phyloP scores from a whole-genome alignment of 2,113 vertebrate genomes.

The Strigops habroptila region DNA sequence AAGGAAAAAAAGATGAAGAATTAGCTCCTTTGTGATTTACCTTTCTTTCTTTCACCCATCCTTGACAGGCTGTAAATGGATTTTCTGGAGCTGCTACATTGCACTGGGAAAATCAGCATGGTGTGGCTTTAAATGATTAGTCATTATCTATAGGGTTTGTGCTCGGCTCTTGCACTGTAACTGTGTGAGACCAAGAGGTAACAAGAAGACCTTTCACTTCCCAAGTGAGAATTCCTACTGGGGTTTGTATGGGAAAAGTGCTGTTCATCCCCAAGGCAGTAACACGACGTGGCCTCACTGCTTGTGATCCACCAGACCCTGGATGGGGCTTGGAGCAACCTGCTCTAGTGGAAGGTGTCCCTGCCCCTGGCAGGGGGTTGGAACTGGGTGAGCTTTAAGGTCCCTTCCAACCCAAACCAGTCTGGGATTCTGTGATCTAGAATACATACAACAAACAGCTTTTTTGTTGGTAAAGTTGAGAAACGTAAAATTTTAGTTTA shows the following conservation, averaged over 20 bases:
- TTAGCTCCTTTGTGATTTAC: slow-evolving; percentile 7
- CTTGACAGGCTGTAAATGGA: slow-evolving; percentile 17
- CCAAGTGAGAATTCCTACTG: background rate
- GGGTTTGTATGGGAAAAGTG: background rate
- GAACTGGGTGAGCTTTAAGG: background rate
- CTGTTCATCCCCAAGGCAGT: background rate
- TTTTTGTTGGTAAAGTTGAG: background rate
- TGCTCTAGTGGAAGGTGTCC: background rate
- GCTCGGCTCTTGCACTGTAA: background rate
- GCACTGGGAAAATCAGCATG: background rate
- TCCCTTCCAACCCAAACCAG: background rate
- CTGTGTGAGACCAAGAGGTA: background rate
- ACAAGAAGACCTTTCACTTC: background rate
- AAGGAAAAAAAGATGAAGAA: background rate
- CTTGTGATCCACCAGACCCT: background rate
- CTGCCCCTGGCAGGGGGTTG: background rate
- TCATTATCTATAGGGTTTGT: background rate
- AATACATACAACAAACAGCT: background rate
- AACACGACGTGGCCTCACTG: background rate
- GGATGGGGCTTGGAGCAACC: background rate
- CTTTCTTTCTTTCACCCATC: background rate
- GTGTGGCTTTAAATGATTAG: background rate
- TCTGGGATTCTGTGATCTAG: background rate
- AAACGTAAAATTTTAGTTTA: background rate
- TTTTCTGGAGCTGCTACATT: slow-evolving; percentile 9